Conservation (phyloP, 2,888 invertebrate genomes). For the Drosophila fulvimacula region DNA sequence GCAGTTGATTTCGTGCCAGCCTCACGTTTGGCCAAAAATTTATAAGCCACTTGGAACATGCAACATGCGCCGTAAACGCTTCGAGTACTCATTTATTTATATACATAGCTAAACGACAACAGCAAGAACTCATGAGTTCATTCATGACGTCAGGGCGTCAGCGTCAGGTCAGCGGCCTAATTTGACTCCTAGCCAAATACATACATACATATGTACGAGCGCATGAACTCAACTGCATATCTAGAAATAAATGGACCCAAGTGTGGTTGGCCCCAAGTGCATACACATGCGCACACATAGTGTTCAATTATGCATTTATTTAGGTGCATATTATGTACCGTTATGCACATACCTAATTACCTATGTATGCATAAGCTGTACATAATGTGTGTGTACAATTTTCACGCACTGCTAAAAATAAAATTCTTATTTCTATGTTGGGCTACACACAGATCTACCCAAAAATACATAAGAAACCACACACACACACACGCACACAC, state of each 20-base stretch:
- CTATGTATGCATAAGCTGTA: not conserved
- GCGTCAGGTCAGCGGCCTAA: constrained; percentile 84
- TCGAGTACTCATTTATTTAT: constrained; percentile 55
- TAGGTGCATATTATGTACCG: not conserved
- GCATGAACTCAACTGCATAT: constrained; percentile 11
- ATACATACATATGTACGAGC: no score
- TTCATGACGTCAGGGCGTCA: constrained; percentile 83
- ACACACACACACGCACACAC: constrained; percentile 3
- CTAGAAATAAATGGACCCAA: constrained; percentile 6
- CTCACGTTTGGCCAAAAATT: constrained; percentile 48
- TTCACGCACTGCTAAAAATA: constrained; percentile 72
- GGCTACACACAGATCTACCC: constrained; percentile 25
- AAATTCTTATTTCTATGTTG: constrained; percentile 65
- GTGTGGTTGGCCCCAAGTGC: not conserved
- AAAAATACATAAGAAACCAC: constrained; percentile 14
- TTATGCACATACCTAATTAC: constrained; percentile 8
- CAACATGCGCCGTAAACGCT: constrained; percentile 55
- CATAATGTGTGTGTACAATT: constrained; percentile 48
- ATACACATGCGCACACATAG: not conserved
- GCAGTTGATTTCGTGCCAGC: constrained; percentile 42
- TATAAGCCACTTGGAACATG: constrained; percentile 53
- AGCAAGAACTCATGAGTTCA: constrained; percentile 76
- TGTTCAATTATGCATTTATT: constrained; percentile 12
- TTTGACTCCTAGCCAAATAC: constrained; percentile 59
- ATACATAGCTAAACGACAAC: constrained; percentile 40